Evolutionary conservation across 1,140 invertebrate genomes (phyloP).

Genomic region (Ctenoplectra terminalis): DNA sequence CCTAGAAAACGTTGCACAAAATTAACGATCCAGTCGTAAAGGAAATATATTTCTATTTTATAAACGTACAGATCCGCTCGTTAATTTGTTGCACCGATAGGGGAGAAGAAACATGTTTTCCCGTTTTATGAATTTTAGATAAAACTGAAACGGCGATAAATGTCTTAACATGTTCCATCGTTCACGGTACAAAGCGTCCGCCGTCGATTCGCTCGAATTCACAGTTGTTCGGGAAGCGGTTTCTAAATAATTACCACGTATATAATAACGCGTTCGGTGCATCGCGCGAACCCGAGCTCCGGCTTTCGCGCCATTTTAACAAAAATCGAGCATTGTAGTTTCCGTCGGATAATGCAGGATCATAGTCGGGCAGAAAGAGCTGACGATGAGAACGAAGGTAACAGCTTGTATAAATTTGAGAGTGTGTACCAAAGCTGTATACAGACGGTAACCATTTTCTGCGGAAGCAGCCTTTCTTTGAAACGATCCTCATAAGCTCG

Average conservation of each 20-base stretch:
- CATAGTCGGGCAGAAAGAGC: conserved; percentile 8
- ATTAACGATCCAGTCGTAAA: too few relatives aligned
- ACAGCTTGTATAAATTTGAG: conserved; percentile 52
- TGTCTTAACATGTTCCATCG: too few relatives aligned
- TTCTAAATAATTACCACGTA: conserved; percentile 24
- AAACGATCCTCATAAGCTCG: conserved; percentile 64
- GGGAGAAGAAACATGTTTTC: too few relatives aligned
- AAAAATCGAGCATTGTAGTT: conserved; percentile 27
- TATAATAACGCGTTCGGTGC: background rate
- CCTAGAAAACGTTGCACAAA: too few relatives aligned
- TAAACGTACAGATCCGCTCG: too few relatives aligned
- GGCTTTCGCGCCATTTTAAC: conserved; percentile 9
- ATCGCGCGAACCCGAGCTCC: background rate
- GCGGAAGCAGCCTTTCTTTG: conserved; percentile 39
- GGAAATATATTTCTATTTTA: too few relatives aligned
- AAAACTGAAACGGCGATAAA: background rate
- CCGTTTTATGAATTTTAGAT: too few relatives aligned
- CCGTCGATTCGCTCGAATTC: background rate
- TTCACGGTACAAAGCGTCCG: too few relatives aligned
- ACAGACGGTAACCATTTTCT: conserved; percentile 59
- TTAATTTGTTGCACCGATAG: too few relatives aligned
- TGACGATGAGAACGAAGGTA: conserved; percentile 49
- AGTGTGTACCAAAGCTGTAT: conserved; percentile 41
- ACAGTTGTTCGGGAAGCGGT: background rate
- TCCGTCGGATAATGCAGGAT: background rate